phyloP scores from a whole-genome alignment of 2,113 vertebrate genomes.

The Phodopus roborovskii region DNA sequence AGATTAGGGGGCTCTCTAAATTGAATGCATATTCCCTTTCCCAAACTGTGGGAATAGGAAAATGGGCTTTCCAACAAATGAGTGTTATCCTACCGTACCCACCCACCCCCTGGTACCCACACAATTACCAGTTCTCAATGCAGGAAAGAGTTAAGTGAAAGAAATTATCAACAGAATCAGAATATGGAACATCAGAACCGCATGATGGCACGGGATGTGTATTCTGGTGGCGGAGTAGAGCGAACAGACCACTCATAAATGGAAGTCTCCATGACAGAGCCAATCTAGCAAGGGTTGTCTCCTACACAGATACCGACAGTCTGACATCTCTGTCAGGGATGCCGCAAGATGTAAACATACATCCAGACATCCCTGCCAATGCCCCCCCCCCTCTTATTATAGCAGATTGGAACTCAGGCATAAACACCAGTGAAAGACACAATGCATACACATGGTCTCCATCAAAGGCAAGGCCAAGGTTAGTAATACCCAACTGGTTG shows the following conservation, averaged over 20 bases:
- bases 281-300: constrained; percentile 73
- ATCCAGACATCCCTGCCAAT: rapidly evolving
- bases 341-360: constrained; percentile 41
- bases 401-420: constrained; percentile 58
- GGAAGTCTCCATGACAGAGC: constrained; percentile 74
- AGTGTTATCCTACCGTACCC: not conserved
- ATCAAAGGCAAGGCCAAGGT: constrained; percentile 71
- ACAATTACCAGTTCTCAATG: constrained; percentile 36
- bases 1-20: constrained; percentile 82
- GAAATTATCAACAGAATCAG: constrained; percentile 73
- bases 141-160: constrained; percentile 74
- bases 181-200: constrained; percentile 73
- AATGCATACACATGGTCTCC: constrained; percentile 60
- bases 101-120: not conserved
- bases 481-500: constrained; percentile 26
- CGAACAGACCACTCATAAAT: constrained; percentile 56
- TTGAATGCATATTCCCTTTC: constrained; percentile 76
- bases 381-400: not conserved
- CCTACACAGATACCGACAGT: constrained; percentile 74
- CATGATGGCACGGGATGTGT: constrained; percentile 79
- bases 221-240: constrained; percentile 72
- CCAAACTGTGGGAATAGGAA: constrained; percentile 45
- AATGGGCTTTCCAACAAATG: not conserved
- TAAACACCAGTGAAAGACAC: constrained; percentile 54
- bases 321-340: constrained; percentile 81